Base-by-base conservation (phyloP, 2,888 invertebrate species). In the Xylophagus ater region DNA sequence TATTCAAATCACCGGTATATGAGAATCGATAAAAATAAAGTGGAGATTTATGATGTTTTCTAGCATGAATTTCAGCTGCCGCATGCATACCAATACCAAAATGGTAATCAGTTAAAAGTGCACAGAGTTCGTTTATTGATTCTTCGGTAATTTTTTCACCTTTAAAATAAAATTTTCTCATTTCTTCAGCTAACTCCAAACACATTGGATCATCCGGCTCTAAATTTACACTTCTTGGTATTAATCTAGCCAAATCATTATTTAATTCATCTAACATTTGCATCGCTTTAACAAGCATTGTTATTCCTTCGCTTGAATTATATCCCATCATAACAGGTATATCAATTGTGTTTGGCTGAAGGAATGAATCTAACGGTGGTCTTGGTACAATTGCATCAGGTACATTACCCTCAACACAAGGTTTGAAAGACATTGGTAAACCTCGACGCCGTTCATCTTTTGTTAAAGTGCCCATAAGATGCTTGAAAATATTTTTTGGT, bases 11-110 rank as follows among this genome's bases (percentile, higher is more conserved):
- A 3, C 75, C 74, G 28, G 69, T 67, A 42, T 73, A 75, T 1
- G 71, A 60, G 51, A 76, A 76, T 39, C 70, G 67, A 47, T 74
- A 77, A 7, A 73, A 67, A 49, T 70, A 77, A 1, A 73, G 65
- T 0, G 72, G 67, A 2, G 68, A 52, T 1, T 51, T 44, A 0
- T 45, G 49, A 19, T 60, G 59, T 14, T 50, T 43, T 5, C 47
- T 42, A 0, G 42, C 49, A 25, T 61, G 59, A 21, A 56, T 46
- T 39, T 62, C 54, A 1, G 54, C 53, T 1, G 56, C 54, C 4
- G 46, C 39, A 15, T 57, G 53, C 17, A 55, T 33, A 18, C 59
- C 59, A 5, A 60, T 51, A 3, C 41, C 44, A 26, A 63, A 62
- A 41, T 61, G 56, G 37, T 54, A 62, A 46, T 76, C 76, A 4